These are phyloP conservation scores for Platygyra sinensis DNA, from an alignment of 64 coral and sea anemone genomes.

Conservation along the genomic window DNA sequence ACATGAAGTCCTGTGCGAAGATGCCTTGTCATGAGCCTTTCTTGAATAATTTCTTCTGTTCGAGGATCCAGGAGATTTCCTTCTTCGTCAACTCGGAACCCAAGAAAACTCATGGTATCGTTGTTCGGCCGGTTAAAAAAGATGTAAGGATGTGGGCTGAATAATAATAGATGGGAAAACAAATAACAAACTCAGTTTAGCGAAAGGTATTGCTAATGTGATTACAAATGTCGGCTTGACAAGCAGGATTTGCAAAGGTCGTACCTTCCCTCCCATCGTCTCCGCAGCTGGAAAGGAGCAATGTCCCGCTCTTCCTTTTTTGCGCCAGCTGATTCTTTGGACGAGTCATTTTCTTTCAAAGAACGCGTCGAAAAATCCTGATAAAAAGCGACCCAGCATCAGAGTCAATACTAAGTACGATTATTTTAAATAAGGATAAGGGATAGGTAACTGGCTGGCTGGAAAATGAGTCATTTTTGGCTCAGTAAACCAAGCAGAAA, in stretches of 20 bases:
- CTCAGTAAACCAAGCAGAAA: too few species aligned
- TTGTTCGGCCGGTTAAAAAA: conserved; percentile 74
- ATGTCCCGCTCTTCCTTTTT: conserved; percentile 68
- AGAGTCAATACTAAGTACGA: neutral
- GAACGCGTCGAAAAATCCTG: conserved; percentile 85
- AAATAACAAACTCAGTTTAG: neutral
- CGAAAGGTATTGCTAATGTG: too few species aligned
- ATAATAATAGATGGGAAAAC: neutral
- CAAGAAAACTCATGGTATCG: conserved; percentile 64
- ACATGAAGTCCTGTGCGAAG: conserved; percentile 68
- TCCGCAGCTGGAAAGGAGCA: conserved; percentile 64
- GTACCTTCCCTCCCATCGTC: conserved; percentile 74
- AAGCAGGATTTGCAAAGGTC: neutral
- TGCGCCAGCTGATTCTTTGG: neutral
- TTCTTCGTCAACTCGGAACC: conserved; percentile 63
- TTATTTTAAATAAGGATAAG: too few species aligned
- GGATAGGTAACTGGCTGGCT: too few species aligned
- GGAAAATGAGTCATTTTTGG: too few species aligned
- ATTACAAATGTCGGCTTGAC: neutral
- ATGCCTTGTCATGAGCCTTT: conserved; percentile 52
- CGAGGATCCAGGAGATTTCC: conserved; percentile 65
- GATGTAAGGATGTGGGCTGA: conserved; percentile 64
- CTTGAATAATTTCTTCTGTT: conserved; percentile 35
- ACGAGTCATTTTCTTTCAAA: conserved; percentile 34
- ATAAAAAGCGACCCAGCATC: neutral